phyloP scores from a whole-genome alignment of 2,113 vertebrate genomes.

The Morone saxatilis region DNA sequence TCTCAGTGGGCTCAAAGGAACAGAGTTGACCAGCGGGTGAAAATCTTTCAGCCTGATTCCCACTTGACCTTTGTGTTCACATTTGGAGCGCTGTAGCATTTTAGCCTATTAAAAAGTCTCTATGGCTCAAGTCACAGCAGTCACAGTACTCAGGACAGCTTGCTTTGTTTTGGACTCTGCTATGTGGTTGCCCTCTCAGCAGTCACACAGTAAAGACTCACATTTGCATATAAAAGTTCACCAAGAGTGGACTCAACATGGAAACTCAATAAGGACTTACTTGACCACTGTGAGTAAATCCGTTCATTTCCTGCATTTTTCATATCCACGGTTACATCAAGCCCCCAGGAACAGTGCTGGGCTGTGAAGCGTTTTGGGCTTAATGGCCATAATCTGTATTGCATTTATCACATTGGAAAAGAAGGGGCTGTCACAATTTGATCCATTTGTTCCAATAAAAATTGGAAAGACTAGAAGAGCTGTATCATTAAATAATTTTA shows the following conservation, averaged over 20 bases:
- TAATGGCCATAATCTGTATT: too few relatives aligned
- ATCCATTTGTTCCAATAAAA: neutral
- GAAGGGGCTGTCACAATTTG: neutral
- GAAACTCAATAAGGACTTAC: neutral
- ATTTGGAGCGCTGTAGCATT: neutral
- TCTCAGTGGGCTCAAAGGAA: neutral
- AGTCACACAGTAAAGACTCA: neutral
- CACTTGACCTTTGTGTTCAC: neutral
- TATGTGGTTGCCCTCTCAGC: neutral
- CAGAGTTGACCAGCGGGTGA: neutral
- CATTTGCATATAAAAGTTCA: constrained; percentile 1
- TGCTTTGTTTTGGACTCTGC: neutral
- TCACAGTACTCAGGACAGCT: neutral
- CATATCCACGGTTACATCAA: neutral
- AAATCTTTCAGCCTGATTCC: neutral
- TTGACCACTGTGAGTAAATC: neutral
- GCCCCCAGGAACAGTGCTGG: neutral
- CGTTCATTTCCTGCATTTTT: neutral
- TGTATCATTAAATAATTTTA: neutral
- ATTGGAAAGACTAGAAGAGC: neutral
- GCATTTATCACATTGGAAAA: too few relatives aligned
- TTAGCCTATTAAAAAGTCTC: neutral
- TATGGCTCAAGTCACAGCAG: neutral
- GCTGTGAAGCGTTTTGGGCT: neutral
- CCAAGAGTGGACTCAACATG: neutral